Evolutionary conservation across 2,797 vertebrate genomes (phyloP).

Genomic region (Enteromius radiatus): DNA sequence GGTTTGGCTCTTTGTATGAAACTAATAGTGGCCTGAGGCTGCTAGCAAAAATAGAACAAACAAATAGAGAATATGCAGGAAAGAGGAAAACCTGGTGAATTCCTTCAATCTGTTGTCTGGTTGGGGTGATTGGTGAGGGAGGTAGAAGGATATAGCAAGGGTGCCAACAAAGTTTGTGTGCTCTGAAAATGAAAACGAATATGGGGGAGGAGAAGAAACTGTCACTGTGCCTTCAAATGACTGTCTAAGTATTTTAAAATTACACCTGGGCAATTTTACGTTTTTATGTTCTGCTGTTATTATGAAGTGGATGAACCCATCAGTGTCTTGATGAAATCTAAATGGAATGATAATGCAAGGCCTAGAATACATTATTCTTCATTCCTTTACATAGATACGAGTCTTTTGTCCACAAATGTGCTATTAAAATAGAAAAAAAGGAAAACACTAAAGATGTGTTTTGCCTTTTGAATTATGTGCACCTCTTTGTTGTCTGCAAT

Average conservation of each 20-base stretch:
- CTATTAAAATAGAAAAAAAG: background rate
- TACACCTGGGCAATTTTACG: background rate
- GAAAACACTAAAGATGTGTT: background rate
- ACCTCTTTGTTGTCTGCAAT: background rate
- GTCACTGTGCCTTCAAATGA: background rate
- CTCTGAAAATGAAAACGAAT: background rate
- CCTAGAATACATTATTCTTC: background rate
- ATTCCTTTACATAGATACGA: background rate
- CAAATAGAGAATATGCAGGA: slow-evolving; percentile 33
- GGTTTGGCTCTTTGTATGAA: slow-evolving; percentile 54
- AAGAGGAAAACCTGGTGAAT: slow-evolving; percentile 37
- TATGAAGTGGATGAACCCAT: slow-evolving; percentile 3
- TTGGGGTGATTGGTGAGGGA: slow-evolving; percentile 14
- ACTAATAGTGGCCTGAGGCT: slow-evolving; percentile 54
- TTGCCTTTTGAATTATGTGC: background rate
- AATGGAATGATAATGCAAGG: background rate
- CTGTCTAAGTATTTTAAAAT: slow-evolving; percentile 4
- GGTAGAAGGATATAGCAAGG: background rate
- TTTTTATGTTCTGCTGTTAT: background rate
- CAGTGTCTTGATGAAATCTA: slow-evolving; percentile 3
- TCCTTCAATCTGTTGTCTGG: slow-evolving; percentile 35
- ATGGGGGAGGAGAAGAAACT: background rate
- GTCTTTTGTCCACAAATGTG: background rate
- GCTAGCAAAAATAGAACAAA: slow-evolving; percentile 53
- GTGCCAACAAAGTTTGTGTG: slow-evolving; percentile 17